Evolutionary conservation across 2,888 invertebrate species (phyloP).

Genomic region (Leptopilina syphax): DNA sequence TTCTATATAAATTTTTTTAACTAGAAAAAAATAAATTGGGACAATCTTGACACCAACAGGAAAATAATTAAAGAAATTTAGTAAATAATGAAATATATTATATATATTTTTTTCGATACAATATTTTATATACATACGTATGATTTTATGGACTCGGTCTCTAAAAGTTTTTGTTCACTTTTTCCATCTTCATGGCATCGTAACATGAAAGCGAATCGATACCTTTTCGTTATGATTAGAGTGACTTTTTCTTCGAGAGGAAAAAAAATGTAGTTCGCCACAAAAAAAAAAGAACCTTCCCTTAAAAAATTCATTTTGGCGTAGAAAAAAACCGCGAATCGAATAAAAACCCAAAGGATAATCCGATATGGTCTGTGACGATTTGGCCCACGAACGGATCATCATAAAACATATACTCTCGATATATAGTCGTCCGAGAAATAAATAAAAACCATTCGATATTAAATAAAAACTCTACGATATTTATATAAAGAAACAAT

Average conservation of each 20-base stretch:
- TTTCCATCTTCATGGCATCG: constrained; percentile 23
- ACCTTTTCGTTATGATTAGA: constrained; percentile 29
- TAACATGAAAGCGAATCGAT: constrained; percentile 18
- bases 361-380: constrained; percentile 56
- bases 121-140: background rate
- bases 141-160: background rate
- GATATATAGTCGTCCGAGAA: background rate
- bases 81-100: no score
- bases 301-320: constrained; percentile 44
- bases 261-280: background rate
- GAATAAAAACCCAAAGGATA: constrained; percentile 31
- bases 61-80: no score
- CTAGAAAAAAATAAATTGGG: no score
- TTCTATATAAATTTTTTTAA: no score
- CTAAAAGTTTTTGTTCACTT: constrained; percentile 26
- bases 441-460: background rate
- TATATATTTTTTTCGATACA: background rate
- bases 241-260: constrained; percentile 6
- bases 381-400: constrained; percentile 44
- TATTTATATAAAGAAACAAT: no score
- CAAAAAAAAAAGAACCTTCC: background rate
- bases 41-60: no score
- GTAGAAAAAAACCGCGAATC: constrained; percentile 11
- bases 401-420: background rate
- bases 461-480: background rate